Base-by-base conservation (phyloP, 2,888 invertebrate species). In the Anaspis maculata region DNA sequence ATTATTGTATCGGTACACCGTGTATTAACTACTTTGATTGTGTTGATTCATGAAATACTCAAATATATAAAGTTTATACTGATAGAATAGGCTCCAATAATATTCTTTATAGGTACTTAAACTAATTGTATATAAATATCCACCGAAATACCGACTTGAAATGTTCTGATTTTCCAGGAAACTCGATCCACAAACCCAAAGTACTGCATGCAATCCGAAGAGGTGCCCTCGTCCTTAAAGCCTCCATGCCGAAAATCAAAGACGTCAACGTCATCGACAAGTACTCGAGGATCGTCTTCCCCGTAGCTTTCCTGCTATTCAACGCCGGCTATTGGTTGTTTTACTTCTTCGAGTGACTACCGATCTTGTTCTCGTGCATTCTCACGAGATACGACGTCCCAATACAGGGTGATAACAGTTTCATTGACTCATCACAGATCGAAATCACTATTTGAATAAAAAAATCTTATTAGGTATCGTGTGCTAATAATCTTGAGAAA, bases 181-280 rank as follows among this genome's bases (percentile, higher is more conserved):
- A 70, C 35, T 59, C 71, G 4, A 67, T 70, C 1, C 73, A 79
- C 42, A 74, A 74, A 48, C 80, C 80, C 2, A 79, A 78, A 65
- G 74, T 91, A 63, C 70, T 90, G 42, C 84, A 88, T 60, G 88
- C 88, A 9, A 69, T 91, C 10, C 78, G 81, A 29, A 80, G 80
- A 51, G 86, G 90, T 27, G 90, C 91, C 2, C 79, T 82, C n/a
- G 88, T 84, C 16, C 67, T 91, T 50, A 84, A 83, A 58, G 79
- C 83, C n/a, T 86, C 89, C 16, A 81, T 92, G 76, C 92, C 92
- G n/a, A 87, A 84, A 68, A 92, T 97, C 49, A 85, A 92, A 54
- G 95, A 97, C 67, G 95, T 97, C 40, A 97, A 97, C 66, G 82
- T 95, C 48, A 96, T 97, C 57, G 97, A 97, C 69, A 95, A 95